Evolutionary conservation across 2,888 invertebrate species (phyloP), one percentile per base, ranked within the genome.

Genomic region (Trichacis sp.): DNA sequence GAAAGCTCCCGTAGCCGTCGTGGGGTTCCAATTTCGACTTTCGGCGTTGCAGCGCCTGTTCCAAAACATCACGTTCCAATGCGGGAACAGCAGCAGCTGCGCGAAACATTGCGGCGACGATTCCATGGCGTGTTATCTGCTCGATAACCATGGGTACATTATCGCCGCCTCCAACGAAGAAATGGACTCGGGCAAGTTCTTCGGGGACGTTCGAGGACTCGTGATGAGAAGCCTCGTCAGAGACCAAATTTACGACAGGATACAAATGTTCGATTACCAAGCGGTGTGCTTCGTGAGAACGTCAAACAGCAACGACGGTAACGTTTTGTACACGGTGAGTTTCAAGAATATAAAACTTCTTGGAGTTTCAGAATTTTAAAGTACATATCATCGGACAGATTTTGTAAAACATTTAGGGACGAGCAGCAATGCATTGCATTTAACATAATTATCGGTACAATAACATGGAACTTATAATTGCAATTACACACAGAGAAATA

Each of bases 111-210:
- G 91, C 75, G 87, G 87, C 33, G 53, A 67, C 47, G 89, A 89
- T 43, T 88, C 88, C 58, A 87, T 93, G 80, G 91, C 92, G 64
- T 96, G 96, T 77, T 96, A 90, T 78, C 87, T 97, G 38, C 86
- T 97, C 36, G 97, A 97, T 82, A 94, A 94, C 82, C 94, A 96
- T 78, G 97, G 95, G 1, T 97, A 93, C 86, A 88, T 96, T 14
- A 85, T 94, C 1, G 89, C 92, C n/a, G 92, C 93, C 12, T 24
- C 24, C 40, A 90, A 94, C 76, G 88, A 91, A 55, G 84, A 87
- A 0, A 87, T 85, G 33, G 89, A 93, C 62, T 93, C 93, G 0
- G 97, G 97, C 1, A 89, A 89, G 77, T 96, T 96, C 84, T 94
- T 96, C 77, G 97, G 96, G 1, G 93, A 92, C 80, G 89, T 96